Base-by-base conservation (phyloP, 2,888 invertebrate species). In the Trichacis sp. region DNA sequence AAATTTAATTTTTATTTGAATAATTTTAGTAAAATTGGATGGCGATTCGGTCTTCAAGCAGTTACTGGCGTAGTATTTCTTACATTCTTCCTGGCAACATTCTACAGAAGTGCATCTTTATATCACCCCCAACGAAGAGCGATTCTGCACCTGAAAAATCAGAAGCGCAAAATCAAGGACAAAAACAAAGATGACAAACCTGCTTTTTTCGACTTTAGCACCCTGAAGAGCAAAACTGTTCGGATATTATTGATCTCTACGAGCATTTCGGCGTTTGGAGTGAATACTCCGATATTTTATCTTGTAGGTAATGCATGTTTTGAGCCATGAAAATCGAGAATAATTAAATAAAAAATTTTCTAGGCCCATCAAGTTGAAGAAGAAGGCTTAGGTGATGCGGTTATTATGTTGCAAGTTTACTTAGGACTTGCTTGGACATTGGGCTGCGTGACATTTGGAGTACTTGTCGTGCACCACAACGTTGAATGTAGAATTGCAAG, bases 121-220 rank as follows among this genome's bases (percentile, higher is more conserved):
- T 95, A 95, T 85, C 95, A 95, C 82, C 95, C 95, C 0, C 93
- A 95, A 81, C 85, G 95, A 59, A 87, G 94, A 63, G 95, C 94
- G 61, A 95, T 95, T 74, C 87, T 95, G 40, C 95, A 95, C 83
- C 89, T 95, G 77, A 95, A 95, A 85, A 94, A 93, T 85, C 94
- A 95, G 83, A 93, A 94, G 81, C 87, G 92, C 68, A 93, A 93
- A 84, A 91, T 93, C 87, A 92, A 93, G 82, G 92, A 93, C 79
- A 91, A 91, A 77, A 92, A 90, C 78, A 91, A 91, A 74, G 93
- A 93, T 73, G 94, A 94, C 74, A 89, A 91, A 67, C 92, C 92
- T 38, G 93, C 94, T 0, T 95, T 95, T 85, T 92, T 95, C 79
- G 95, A 96, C 83, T 93, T 94, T 79, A 92, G 92, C 60, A 94